Evolutionary conservation across 2,888 invertebrate genomes (phyloP).

Genomic region (Boloria selene): DNA sequence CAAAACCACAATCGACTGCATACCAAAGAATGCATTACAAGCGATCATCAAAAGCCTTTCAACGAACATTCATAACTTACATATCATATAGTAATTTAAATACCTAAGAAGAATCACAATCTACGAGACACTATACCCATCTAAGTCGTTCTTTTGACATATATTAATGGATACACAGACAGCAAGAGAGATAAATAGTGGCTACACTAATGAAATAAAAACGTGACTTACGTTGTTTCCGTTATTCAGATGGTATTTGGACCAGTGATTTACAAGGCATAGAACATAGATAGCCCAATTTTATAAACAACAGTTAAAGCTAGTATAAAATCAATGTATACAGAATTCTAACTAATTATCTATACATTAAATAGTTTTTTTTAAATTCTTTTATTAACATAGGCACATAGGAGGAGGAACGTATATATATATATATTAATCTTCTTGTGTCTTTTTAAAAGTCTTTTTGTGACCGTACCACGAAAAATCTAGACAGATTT

Average conservation of each 20-base stretch:
- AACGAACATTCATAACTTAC: slow-evolving; percentile 11
- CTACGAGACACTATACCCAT: slow-evolving; percentile 16
- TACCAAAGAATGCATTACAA: background rate
- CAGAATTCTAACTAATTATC: too few relatives aligned
- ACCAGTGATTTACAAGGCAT: slow-evolving; percentile 30
- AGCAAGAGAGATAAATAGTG: slow-evolving; percentile 72
- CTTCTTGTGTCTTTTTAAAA: too few relatives aligned
- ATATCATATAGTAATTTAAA: slow-evolving; percentile 1
- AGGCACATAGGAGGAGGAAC: too few relatives aligned
- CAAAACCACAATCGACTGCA: too few relatives aligned
- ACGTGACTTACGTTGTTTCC: slow-evolving; percentile 62
- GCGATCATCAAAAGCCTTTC: slow-evolving; percentile 14
- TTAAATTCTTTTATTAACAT: too few relatives aligned
- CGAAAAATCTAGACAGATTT: too few relatives aligned
- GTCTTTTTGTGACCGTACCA: too few relatives aligned
- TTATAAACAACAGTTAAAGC: background rate
- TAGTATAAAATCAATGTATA: background rate
- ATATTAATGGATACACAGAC: slow-evolving; percentile 69
- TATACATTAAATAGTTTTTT: too few relatives aligned
- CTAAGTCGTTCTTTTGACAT: slow-evolving; percentile 57
- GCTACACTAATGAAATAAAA: slow-evolving; percentile 74
- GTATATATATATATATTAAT: too few relatives aligned
- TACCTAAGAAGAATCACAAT: slow-evolving; percentile 10
- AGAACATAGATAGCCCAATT: background rate
- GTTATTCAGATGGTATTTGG: slow-evolving; percentile 57